These are phyloP conservation scores for Anaspis maculata DNA, from an alignment of 2,888 invertebrate species.

Conservation along the genomic window DNA sequence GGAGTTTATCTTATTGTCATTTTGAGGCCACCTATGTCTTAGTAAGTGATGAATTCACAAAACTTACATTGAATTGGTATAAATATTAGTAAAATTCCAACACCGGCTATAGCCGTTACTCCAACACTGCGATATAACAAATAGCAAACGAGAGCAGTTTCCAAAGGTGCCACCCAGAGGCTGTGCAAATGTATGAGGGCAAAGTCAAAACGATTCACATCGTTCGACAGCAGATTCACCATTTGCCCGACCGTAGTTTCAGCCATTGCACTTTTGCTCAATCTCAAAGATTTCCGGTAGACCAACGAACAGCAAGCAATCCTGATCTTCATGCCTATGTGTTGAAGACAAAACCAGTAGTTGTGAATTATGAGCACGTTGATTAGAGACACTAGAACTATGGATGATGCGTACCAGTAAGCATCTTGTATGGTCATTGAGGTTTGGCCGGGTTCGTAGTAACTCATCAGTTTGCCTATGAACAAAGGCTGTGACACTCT, in stretches of 20 bases:
- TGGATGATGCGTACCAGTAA: not conserved
- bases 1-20: too few relatives aligned
- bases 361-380: slow-evolving; percentile 62
- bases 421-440: not conserved
- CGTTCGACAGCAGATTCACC: slow-evolving; percentile 58
- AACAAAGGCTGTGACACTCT: not conserved
- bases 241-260: slow-evolving; percentile 63
- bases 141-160: slow-evolving; percentile 60
- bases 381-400: slow-evolving; percentile 48
- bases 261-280: slow-evolving; percentile 73
- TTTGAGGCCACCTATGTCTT: too few relatives aligned
- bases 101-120: slow-evolving; percentile 44
- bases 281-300: slow-evolving; percentile 59
- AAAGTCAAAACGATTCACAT: slow-evolving; percentile 78
- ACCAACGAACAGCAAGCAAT: slow-evolving; percentile 76
- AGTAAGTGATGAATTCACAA: too few relatives aligned
- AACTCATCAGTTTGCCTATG: not conserved
- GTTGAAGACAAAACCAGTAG: slow-evolving; percentile 75
- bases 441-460: not conserved
- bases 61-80: slow-evolving; percentile 40
- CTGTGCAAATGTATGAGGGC: slow-evolving; percentile 70
- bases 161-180: slow-evolving; percentile 69
- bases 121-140: slow-evolving; percentile 54
- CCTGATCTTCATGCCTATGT: slow-evolving; percentile 77
- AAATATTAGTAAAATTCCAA: slow-evolving; percentile 42